Evolutionary conservation across 2,797 vertebrate genomes (phyloP).

Genomic region (Threskiornis aethiopicus): DNA sequence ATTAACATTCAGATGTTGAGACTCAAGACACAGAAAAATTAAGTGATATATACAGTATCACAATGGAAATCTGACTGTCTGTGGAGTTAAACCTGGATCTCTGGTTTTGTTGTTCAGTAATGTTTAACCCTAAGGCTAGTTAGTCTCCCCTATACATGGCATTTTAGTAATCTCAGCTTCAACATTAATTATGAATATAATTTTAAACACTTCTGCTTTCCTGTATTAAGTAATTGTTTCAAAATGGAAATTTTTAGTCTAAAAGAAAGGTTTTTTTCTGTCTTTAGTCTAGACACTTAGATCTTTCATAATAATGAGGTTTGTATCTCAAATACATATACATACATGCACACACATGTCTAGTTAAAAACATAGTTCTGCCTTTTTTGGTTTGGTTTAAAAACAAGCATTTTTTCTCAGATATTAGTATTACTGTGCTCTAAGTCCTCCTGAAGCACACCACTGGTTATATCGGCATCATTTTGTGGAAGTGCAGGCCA

Average conservation of each 20-base stretch:
- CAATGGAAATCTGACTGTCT: neutral
- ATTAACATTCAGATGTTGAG: neutral
- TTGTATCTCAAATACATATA: neutral
- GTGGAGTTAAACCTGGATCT: neutral
- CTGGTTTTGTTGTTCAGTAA: neutral
- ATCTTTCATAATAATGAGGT: neutral
- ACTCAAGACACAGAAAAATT: neutral
- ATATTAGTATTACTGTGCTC: neutral
- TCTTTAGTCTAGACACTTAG: neutral
- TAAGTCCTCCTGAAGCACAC: neutral
- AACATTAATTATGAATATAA: neutral
- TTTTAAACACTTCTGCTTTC: neutral
- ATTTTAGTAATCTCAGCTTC: neutral
- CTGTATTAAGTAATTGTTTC: neutral
- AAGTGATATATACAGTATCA: neutral
- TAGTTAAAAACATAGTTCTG: neutral
- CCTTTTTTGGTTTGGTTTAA: neutral
- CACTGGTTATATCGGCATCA: neutral
- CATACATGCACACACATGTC: rapidly evolving
- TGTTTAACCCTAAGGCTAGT: neutral
- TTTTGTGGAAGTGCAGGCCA: neutral
- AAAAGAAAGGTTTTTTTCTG: neutral
- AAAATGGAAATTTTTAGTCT: neutral
- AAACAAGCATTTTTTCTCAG: neutral
- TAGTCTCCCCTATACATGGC: neutral